Conservation (phyloP, 2,113 vertebrate genomes). For the Sterrhoptilus dennistouni region DNA sequence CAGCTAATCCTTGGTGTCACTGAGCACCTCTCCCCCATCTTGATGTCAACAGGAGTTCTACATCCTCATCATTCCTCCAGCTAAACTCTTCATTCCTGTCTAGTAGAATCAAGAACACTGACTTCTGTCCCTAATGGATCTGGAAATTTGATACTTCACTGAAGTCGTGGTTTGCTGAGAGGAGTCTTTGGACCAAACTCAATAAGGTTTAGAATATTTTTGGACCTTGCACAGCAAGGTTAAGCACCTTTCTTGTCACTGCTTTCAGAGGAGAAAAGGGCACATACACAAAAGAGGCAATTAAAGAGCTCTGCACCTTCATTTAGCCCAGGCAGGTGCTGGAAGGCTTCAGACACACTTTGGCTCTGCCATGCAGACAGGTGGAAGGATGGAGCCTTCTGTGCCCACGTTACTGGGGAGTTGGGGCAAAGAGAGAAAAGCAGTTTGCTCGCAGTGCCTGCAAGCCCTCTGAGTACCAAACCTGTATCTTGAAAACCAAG, state of each 20-base stretch:
- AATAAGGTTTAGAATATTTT: background rate
- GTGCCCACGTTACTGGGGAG: accelerated
- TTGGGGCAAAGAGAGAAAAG: background rate
- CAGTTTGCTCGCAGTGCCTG: background rate
- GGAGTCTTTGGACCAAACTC: background rate
- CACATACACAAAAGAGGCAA: background rate
- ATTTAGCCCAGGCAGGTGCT: background rate
- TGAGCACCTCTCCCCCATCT: background rate
- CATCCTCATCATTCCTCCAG: background rate
- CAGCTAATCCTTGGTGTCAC: background rate
- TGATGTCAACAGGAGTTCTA: background rate
- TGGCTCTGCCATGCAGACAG: background rate
- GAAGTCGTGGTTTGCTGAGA: background rate
- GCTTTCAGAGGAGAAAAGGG: background rate
- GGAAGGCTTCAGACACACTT: background rate
- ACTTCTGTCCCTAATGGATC: background rate
- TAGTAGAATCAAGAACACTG: background rate
- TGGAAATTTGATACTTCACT: background rate
- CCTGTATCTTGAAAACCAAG: background rate
- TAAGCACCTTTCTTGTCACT: background rate
- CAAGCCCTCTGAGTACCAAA: accelerated
- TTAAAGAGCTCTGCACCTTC: background rate
- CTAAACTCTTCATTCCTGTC: background rate
- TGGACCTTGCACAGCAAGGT: background rate
- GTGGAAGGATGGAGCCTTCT: background rate